Evolutionary conservation across 2,113 vertebrate species (phyloP).

Genomic region (Diadophis punctatus): DNA sequence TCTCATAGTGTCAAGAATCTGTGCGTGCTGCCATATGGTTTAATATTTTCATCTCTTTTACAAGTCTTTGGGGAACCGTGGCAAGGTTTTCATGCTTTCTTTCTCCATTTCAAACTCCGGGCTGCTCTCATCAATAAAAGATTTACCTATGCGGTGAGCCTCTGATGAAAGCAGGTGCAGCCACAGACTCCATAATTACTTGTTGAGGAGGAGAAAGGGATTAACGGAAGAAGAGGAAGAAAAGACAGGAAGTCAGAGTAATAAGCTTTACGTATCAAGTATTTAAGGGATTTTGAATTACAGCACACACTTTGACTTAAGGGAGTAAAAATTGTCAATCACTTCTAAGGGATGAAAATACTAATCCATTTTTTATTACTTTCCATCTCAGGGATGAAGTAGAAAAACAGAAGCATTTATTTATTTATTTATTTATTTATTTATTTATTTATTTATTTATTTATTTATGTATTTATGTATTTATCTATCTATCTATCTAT

Average conservation of each 20-base stretch:
- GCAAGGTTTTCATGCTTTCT: conserved; percentile 47
- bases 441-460: too few species aligned
- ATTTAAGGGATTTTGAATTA: conserved; percentile 51
- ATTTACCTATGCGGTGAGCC: conserved; percentile 57
- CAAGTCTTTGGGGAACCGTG: conserved; percentile 46
- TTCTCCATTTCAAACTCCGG: conserved; percentile 34
- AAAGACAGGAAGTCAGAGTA: conserved; percentile 22
- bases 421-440: too few species aligned
- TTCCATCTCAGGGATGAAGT: not conserved
- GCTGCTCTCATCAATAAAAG: conserved; percentile 71
- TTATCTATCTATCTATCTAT: too few species aligned
- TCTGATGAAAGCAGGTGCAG: conserved; percentile 67
- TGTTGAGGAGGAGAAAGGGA: conserved; percentile 43
- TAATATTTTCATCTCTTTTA: conserved; percentile 57
- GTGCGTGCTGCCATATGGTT: conserved; percentile 56
- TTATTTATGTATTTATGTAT: too few species aligned
- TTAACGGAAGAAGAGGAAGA: not conserved
- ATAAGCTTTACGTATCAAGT: conserved; percentile 16
- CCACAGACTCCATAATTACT: conserved; percentile 74
- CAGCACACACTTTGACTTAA: conserved; percentile 45
- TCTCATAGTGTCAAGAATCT: conserved; percentile 27
- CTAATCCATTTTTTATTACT: conserved; percentile 15
- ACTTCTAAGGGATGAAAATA: conserved; percentile 55
- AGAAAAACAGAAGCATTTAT: not conserved
- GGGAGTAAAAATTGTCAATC: conserved; percentile 40